phyloP scores from a whole-genome alignment of 2,888 invertebrate genomes.

The Eupeodes latifasciatus region DNA sequence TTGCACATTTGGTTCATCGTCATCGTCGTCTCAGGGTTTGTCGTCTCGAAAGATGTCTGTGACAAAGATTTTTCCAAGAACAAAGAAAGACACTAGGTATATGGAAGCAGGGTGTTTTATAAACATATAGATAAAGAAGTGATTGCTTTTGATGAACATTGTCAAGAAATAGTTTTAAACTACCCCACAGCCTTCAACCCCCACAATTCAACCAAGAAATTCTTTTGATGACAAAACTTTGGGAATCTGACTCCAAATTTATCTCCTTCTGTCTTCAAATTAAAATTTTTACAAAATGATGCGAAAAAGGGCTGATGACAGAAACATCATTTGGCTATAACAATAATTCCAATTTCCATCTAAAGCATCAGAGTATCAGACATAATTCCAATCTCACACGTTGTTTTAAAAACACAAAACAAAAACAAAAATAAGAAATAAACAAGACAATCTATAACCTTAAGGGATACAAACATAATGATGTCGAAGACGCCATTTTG shows the following conservation, averaged over 20 bases:
- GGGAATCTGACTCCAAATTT: neutral
- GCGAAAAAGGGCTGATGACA: neutral
- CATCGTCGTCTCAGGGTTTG: too few relatives aligned
- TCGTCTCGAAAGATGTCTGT: neutral
- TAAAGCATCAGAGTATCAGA: neutral
- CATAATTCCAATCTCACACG: slow-evolving; percentile 5
- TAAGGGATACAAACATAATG: slow-evolving; percentile 10
- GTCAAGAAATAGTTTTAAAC: slow-evolving; percentile 13
- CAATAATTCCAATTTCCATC: neutral
- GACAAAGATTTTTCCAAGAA: neutral
- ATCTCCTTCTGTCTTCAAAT: slow-evolving; percentile 15
- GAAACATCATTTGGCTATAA: neutral
- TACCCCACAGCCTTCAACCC: neutral
- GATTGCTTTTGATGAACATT: slow-evolving; percentile 18
- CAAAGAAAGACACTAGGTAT: neutral
- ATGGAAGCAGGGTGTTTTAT: neutral
- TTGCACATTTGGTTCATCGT: slow-evolving; percentile 42
- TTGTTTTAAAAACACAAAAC: neutral
- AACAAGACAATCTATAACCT: neutral
- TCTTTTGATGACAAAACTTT: slow-evolving; percentile 35
- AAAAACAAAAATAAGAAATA: neutral
- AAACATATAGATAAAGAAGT: neutral
- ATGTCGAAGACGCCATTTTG: slow-evolving; percentile 36
- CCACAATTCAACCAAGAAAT: neutral
- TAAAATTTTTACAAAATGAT: neutral